phyloP scores from a whole-genome alignment of 2,797 vertebrate genomes.

The Astyanax mexicanus region DNA sequence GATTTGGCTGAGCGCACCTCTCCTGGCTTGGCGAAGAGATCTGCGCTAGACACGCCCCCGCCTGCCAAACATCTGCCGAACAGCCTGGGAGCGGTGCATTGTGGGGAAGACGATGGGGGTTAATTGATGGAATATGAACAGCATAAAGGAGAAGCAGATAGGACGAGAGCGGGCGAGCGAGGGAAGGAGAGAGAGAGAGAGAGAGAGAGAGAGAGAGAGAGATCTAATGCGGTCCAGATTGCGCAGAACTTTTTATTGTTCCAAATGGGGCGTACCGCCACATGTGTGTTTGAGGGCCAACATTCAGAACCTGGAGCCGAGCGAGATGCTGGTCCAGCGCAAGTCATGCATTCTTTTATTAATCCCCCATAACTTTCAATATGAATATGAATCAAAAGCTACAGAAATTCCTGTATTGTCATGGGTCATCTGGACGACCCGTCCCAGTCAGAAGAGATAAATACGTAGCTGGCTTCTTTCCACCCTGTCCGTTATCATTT shows the following conservation, averaged over 20 bases:
- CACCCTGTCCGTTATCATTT: not conserved
- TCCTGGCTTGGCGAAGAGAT: not conserved
- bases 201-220: conserved; percentile 68
- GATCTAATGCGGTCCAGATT: conserved; percentile 74
- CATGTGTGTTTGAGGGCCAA: conserved; percentile 46
- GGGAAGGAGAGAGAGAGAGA: conserved; percentile 60
- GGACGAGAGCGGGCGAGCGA: conserved; percentile 40
- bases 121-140: conserved; percentile 75
- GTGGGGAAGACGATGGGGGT: conserved; percentile 65
- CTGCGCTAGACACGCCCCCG: conserved; percentile 36
- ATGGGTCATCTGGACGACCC: not conserved
- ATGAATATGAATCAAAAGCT: not conserved
- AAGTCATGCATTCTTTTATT: conserved; percentile 24
- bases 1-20: conserved; percentile 8
- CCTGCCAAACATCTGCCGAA: conserved; percentile 70
- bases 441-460: not conserved
- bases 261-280: conserved; percentile 63
- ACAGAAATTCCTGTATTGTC: not conserved
- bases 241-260: conserved; percentile 62
- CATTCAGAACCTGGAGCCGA: conserved; percentile 52
- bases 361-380: conserved; percentile 13
- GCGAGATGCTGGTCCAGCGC: not conserved
- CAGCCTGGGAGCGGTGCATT: conserved; percentile 72
- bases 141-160: conserved; percentile 73
- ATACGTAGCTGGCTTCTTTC: not conserved